phyloP scores from a whole-genome alignment of 2,888 invertebrate genomes.

The Papilio gigon region DNA sequence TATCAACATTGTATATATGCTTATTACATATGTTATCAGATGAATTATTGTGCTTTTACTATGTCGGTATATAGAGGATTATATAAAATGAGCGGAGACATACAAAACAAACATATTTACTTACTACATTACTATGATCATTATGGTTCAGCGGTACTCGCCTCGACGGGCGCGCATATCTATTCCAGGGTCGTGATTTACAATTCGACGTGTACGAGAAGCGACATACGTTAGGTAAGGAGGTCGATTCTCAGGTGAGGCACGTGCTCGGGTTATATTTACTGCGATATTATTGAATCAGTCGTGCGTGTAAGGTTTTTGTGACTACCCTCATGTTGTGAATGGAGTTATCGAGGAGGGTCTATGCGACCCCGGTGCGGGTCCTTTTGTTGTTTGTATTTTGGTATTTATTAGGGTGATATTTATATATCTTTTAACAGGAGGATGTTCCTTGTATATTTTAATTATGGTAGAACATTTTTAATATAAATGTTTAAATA shows the following conservation, averaged over 20 bases:
- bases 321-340: slow-evolving; percentile 39
- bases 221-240: background rate
- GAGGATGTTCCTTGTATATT: too few species aligned
- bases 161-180: background rate
- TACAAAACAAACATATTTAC: too few species aligned
- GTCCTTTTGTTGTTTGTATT: background rate
- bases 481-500: too few species aligned
- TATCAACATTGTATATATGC: background rate
- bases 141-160: background rate
- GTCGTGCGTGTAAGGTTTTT: slow-evolving; percentile 44
- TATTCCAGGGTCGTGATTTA: slow-evolving; percentile 4
- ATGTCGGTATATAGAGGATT: too few species aligned
- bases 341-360: slow-evolving; percentile 4
- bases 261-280: slow-evolving; percentile 52
- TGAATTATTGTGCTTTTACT: background rate
- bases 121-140: too few species aligned
- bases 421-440: background rate
- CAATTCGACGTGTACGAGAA: background rate
- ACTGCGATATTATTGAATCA: slow-evolving; percentile 50
- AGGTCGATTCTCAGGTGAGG: slow-evolving; percentile 39
- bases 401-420: background rate
- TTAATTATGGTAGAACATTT: background rate
- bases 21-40: background rate
- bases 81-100: too few species aligned
- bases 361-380: slow-evolving; percentile 8